Conservation (phyloP, 2,113 vertebrate genomes). For the Otocyon megalotis region DNA sequence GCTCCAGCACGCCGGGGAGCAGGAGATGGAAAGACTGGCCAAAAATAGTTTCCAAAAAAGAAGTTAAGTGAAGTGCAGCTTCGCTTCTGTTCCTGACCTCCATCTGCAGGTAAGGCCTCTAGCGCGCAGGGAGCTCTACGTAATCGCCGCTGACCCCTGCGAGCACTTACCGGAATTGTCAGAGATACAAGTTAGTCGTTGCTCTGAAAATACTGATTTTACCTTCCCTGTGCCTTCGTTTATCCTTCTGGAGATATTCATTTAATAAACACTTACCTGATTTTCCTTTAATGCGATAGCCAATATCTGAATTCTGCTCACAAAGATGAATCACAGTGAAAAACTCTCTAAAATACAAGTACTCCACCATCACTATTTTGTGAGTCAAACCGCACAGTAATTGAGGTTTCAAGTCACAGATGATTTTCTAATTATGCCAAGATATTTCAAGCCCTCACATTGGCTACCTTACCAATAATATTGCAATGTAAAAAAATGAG, state of each 20-base stretch:
- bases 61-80: background rate
- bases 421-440: slow-evolving; percentile 11
- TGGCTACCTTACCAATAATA: background rate
- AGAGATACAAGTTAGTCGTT: background rate
- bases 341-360: slow-evolving; percentile 1
- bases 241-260: background rate
- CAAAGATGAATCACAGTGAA: background rate
- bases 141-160: background rate
- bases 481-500: background rate
- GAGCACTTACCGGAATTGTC: slow-evolving; percentile 7
- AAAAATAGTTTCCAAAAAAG: background rate
- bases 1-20: background rate
- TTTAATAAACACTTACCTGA: background rate
- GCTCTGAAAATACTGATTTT: slow-evolving; percentile 11
- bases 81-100: slow-evolving; percentile 39
- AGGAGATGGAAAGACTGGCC: background rate
- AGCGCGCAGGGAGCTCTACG: background rate
- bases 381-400: background rate
- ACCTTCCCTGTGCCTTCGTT: background rate
- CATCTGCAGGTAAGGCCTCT: background rate
- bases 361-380: background rate
- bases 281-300: slow-evolving; percentile 23
- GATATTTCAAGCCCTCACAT: background rate
- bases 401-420: background rate
- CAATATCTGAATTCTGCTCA: slow-evolving; percentile 14